Percentiles rank a stretch among this genome's conserved stretches.
Conservation (phyloP, 2,888 invertebrate species). For the Brachylomia viminalis region DNA sequence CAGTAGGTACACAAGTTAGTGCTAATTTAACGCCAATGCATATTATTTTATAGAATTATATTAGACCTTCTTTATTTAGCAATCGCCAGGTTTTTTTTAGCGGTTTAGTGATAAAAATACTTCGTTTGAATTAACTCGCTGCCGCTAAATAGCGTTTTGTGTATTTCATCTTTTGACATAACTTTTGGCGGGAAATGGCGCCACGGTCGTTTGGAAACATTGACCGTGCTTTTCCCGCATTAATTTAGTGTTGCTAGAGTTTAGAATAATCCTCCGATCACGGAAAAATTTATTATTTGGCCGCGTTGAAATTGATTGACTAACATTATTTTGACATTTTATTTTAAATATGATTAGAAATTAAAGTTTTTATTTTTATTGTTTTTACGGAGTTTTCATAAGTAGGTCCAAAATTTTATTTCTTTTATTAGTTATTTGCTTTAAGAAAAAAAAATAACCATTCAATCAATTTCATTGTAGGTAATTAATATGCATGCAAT, state of each 20-base stretch:
- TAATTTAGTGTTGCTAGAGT: slow-evolving; percentile 43
- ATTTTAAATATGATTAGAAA: not conserved
- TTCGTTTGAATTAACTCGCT: slow-evolving; percentile 6
- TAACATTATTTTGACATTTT: not conserved
- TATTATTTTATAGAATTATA: not conserved
- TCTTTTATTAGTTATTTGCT: not conserved
- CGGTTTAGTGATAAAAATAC: not conserved
- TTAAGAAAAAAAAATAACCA: not conserved
- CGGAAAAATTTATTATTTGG: slow-evolving; percentile 2
- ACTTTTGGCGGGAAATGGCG: slow-evolving; percentile 64
- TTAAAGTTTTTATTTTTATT: not conserved
- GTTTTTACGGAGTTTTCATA: not conserved
- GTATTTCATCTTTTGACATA: slow-evolving; percentile 29
- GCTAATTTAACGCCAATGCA: slow-evolving; percentile 28
- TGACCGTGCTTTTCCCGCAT: slow-evolving; percentile 52
- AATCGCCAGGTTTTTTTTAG: slow-evolving; percentile 17
- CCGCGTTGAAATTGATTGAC: not conserved
- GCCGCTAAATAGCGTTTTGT: slow-evolving; percentile 25
- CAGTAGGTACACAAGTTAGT: not conserved
- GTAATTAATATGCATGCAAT: not conserved
- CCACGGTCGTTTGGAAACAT: slow-evolving; percentile 52
- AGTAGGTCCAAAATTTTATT: not conserved
- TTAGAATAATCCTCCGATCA: not conserved
- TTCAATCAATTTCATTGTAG: not conserved
- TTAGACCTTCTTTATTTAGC: not conserved